Conservation (phyloP, 2,113 vertebrate genomes). For the Fulica atra region DNA sequence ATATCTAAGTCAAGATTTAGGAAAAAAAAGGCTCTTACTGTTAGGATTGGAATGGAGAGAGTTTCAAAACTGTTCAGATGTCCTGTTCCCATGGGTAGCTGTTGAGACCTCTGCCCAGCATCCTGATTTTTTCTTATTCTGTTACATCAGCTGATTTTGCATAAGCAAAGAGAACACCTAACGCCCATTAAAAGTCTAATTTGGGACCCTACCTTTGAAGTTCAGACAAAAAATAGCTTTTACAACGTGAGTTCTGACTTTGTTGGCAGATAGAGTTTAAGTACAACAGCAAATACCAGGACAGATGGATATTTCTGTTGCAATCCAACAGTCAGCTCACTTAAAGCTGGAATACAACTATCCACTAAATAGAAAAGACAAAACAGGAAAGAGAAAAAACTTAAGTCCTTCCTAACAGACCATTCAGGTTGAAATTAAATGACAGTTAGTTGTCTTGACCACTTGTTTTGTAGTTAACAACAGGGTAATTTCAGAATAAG, state of each 20-base stretch:
- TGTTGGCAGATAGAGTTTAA: not conserved
- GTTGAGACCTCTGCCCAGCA: not conserved
- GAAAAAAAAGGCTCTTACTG: not conserved
- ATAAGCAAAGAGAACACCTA: not conserved
- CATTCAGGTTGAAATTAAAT: not conserved
- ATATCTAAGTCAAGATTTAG: not conserved
- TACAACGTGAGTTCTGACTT: not conserved
- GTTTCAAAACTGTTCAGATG: not conserved
- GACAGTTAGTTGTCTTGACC: not conserved
- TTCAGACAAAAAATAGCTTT: not conserved
- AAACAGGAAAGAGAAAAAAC: not conserved
- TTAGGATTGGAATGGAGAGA: not conserved
- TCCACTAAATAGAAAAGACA: not conserved
- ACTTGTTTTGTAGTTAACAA: not conserved
- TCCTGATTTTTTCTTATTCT: not conserved
- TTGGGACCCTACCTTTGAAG: not conserved
- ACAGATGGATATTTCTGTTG: not conserved
- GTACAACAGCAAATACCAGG: not conserved
- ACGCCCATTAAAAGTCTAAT: not conserved
- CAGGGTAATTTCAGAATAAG: not conserved
- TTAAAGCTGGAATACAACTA: not conserved
- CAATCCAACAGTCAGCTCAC: not conserved
- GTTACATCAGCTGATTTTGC: not conserved
- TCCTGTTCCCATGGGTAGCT: not conserved
- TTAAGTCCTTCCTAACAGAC: not conserved